phyloP scores from a whole-genome alignment of 2,888 invertebrate species.

The Bimastos eiseni region DNA sequence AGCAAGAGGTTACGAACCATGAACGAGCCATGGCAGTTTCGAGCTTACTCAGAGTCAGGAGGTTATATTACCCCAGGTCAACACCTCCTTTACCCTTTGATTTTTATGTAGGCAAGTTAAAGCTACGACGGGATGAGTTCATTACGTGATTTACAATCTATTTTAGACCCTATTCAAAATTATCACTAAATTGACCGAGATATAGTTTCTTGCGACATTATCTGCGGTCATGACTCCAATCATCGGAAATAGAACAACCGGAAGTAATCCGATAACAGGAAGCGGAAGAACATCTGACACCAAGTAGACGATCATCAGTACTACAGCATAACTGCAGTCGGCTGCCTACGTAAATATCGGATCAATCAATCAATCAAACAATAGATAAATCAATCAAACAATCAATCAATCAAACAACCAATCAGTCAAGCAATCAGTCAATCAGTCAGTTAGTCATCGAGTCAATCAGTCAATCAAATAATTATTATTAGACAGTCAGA shows the following conservation, averaged over 20 bases:
- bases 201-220: constrained; percentile 51
- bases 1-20: no score
- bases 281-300: constrained; percentile 56
- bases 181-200: constrained; percentile 45
- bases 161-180: no score
- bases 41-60: no score
- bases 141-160: no score
- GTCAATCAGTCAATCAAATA: not conserved
- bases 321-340: constrained; percentile 34
- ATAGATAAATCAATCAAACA: no score
- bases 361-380: not conserved
- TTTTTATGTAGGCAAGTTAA: no score
- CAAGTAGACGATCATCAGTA: constrained; percentile 58
- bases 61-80: no score
- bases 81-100: no score
- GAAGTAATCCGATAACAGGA: constrained; percentile 56
- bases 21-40: no score
- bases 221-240: constrained; percentile 53
- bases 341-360: constrained; percentile 23
- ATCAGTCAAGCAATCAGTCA: not conserved
- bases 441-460: not conserved
- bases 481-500: not conserved
- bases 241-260: constrained; percentile 54
- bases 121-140: no score
- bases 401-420: not conserved